A percentile compares a stretch with the other conserved stretches of the same genome.
These are phyloP conservation scores for Chaetoderma sp. DNA, from an alignment of 2,888 invertebrate species.

Conservation along the genomic window DNA sequence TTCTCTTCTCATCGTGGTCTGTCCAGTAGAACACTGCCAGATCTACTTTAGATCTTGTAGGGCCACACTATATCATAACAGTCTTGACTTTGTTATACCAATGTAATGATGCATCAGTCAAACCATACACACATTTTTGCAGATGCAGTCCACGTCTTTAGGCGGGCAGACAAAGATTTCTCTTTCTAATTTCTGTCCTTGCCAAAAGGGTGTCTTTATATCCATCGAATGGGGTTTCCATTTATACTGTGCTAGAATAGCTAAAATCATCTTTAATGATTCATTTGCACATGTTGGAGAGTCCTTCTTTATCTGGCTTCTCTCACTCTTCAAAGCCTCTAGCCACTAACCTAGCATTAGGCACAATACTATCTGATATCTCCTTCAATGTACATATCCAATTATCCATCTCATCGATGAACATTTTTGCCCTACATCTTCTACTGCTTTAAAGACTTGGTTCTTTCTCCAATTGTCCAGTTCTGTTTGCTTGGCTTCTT, in stretches of 20 bases:
- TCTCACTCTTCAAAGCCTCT: slow-evolving; percentile 19
- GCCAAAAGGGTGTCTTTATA: slow-evolving; percentile 18
- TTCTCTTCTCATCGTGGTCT: background rate
- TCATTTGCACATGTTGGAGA: slow-evolving; percentile 15
- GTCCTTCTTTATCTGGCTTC: slow-evolving; percentile 4
- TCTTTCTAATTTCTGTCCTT: slow-evolving; percentile 1
- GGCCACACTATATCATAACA: background rate
- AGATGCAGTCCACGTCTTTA: background rate
- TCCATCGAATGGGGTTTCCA: slow-evolving; percentile 13
- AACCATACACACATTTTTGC: background rate
- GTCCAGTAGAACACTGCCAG: background rate
- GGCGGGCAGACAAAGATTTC: slow-evolving; percentile 1
- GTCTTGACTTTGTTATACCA: background rate
- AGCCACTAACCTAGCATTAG: slow-evolving; percentile 18
- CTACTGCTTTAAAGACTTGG: slow-evolving; percentile 8
- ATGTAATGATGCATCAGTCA: background rate
- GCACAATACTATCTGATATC: background rate
- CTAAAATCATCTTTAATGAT: slow-evolving; percentile 10
- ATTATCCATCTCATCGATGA: slow-evolving; percentile 12
- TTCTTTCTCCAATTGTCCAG: slow-evolving; percentile 11
- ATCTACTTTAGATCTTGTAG: background rate
- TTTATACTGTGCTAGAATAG: background rate
- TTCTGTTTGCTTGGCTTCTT: slow-evolving; percentile 11
- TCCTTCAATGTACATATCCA: slow-evolving; percentile 6
- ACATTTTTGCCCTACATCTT: slow-evolving; percentile 9